These are phyloP conservation scores for Amaurobius ferox DNA, from an alignment of 2,888 invertebrate species.

Conservation along the genomic window DNA sequence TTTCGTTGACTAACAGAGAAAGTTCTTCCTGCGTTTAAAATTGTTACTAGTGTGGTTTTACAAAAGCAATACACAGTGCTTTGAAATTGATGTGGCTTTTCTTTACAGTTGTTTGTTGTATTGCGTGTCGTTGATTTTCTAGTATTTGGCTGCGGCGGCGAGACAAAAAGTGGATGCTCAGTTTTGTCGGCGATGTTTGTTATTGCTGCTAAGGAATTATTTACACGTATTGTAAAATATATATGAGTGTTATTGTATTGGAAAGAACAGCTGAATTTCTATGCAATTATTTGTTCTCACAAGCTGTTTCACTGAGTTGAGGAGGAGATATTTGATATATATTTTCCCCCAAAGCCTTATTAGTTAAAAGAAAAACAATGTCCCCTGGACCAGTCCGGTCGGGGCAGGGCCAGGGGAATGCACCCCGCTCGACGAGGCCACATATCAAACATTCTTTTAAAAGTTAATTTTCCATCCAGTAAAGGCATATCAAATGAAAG, in stretches of 20 bases:
- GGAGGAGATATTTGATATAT: slow-evolving; percentile 52
- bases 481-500: slow-evolving; percentile 64
- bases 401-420: slow-evolving; percentile 22
- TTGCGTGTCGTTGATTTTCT: slow-evolving; percentile 69
- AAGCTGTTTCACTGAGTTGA: slow-evolving; percentile 59
- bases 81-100: slow-evolving; percentile 62
- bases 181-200: slow-evolving; percentile 69
- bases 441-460: slow-evolving; percentile 59
- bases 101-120: slow-evolving; percentile 69
- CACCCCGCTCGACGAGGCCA: slow-evolving; percentile 41
- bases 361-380: slow-evolving; percentile 18
- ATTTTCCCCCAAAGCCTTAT: slow-evolving; percentile 44
- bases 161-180: slow-evolving; percentile 69
- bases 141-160: slow-evolving; percentile 66
- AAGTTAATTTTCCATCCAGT: slow-evolving; percentile 69
- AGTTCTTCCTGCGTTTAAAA: slow-evolving; percentile 68
- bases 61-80: slow-evolving; percentile 65
- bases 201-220: slow-evolving; percentile 69
- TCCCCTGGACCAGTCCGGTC: slow-evolving; percentile 24
- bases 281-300: slow-evolving; percentile 58
- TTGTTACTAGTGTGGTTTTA: slow-evolving; percentile 69
- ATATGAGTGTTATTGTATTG: slow-evolving; percentile 69
- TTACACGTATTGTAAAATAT: slow-evolving; percentile 67
- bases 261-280: slow-evolving; percentile 60
- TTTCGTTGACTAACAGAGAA: slow-evolving; percentile 65